A percentile compares a stretch with the other conserved stretches of the same genome.
These are phyloP conservation scores for Gila robusta DNA, from an alignment of 2,797 vertebrate genomes.

Conservation along the genomic window DNA sequence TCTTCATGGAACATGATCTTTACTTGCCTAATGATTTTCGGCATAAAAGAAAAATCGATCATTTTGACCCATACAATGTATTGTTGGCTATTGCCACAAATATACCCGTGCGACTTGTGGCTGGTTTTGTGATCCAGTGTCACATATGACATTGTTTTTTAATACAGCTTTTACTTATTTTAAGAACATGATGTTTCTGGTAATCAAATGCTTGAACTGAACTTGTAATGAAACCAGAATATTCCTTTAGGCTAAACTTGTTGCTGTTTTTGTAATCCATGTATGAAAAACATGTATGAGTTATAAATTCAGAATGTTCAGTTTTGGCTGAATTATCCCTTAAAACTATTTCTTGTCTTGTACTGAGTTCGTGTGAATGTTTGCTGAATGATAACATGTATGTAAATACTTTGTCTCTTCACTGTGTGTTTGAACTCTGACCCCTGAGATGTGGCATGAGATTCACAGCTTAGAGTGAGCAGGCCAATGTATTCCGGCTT, in stretches of 20 bases:
- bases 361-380: neutral
- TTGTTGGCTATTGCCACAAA: too few species aligned
- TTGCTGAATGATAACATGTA: constrained; percentile 2
- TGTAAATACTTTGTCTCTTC: neutral
- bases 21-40: too few species aligned
- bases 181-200: too few species aligned
- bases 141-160: neutral
- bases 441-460: neutral
- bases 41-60: too few species aligned
- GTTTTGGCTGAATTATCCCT: neutral
- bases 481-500: constrained; percentile 21
- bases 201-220: neutral
- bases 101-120: too few species aligned
- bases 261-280: neutral
- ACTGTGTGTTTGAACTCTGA: constrained; percentile 18
- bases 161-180: too few species aligned
- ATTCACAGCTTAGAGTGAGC: constrained; percentile 1
- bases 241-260: neutral
- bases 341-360: neutral
- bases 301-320: neutral
- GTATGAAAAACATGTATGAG: neutral
- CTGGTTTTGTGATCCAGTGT: too few species aligned
- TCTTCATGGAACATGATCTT: too few species aligned
- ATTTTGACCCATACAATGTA: too few species aligned
- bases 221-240: neutral